Conservation (phyloP, 2,888 invertebrate genomes). For the Chaitophorus viminalis region DNA sequence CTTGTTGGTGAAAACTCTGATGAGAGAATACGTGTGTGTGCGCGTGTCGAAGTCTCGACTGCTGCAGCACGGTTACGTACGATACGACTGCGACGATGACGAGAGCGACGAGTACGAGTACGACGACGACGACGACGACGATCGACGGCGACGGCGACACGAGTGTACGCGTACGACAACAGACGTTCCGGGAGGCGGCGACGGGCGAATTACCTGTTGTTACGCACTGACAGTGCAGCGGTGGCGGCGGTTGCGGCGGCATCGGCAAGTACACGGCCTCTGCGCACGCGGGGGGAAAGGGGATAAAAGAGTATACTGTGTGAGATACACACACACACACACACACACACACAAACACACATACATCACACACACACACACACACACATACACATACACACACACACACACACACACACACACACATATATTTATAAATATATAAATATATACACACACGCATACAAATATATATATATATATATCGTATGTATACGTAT, state of each 20-base stretch:
- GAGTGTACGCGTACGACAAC: slow-evolving; percentile 5
- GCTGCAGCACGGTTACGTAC: background rate
- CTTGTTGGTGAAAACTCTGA: too few relatives aligned
- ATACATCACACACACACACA: background rate
- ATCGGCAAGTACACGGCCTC: slow-evolving; percentile 3
- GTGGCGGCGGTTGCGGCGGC: background rate
- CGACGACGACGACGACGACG: slow-evolving; percentile 8
- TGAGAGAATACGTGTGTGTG: background rate
- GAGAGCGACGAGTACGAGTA: background rate
- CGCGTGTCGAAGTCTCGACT: background rate
- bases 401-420: background rate
- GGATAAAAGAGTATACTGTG: too few relatives aligned
- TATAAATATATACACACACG: too few relatives aligned
- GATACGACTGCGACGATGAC: background rate
- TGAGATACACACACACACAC: background rate
- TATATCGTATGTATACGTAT: background rate
- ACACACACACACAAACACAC: background rate
- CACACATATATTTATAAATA: background rate
- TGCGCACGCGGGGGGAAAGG: background rate
- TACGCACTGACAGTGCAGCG: slow-evolving; percentile 36
- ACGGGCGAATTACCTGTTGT: slow-evolving; percentile 52
- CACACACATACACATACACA: background rate
- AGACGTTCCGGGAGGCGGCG: slow-evolving; percentile 18
- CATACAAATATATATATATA: background rate
- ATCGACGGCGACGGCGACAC: slow-evolving; percentile 1